Conservation (phyloP, 2,113 vertebrate genomes). For the Bubo scandiacus region DNA sequence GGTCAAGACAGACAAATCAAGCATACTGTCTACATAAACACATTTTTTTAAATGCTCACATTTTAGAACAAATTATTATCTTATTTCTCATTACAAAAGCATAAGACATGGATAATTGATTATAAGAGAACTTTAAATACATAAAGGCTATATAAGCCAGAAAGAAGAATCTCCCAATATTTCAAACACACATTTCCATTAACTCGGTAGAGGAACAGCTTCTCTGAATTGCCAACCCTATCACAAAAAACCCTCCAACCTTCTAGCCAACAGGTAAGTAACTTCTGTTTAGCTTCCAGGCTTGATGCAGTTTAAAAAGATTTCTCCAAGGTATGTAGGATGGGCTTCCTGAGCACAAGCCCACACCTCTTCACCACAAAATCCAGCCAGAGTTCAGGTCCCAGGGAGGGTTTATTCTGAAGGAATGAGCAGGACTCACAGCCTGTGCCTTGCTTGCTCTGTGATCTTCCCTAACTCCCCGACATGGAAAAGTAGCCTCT, state of each 20-base stretch:
- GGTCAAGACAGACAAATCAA: neutral
- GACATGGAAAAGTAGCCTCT: neutral
- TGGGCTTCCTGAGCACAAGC: neutral
- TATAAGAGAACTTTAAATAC: neutral
- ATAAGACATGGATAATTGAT: neutral
- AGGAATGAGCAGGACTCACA: neutral
- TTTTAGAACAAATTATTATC: neutral
- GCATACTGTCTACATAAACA: neutral
- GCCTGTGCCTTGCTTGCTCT: fast-evolving
- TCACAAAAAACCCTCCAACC: fast-evolving
- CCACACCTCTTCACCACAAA: neutral
- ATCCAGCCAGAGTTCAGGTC: neutral
- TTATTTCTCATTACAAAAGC: neutral
- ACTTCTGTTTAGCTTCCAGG: neutral
- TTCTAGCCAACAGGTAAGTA: neutral
- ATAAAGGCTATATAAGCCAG: neutral
- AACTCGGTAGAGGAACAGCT: neutral
- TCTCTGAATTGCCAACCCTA: neutral
- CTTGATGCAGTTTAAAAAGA: neutral
- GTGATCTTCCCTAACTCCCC: neutral
- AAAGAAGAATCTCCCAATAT: neutral
- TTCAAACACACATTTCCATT: neutral
- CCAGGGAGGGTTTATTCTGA: neutral
- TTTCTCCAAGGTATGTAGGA: neutral
- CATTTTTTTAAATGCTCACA: neutral